Conservation (phyloP, 1,140 invertebrate species). For the Drosophila nigromelanica region DNA sequence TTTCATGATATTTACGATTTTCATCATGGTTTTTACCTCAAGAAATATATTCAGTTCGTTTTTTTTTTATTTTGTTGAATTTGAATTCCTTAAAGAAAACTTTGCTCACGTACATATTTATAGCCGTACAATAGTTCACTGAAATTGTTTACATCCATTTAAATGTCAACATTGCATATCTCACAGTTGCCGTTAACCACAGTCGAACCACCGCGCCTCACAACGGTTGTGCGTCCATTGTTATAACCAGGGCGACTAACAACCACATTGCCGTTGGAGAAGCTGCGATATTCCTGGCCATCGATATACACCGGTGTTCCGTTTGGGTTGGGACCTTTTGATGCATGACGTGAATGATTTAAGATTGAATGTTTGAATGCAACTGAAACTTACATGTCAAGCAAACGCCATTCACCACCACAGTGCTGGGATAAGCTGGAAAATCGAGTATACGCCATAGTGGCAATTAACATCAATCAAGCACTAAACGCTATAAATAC, state of each 20-base stretch:
- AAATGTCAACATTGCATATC: constrained; percentile 60
- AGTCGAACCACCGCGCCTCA: constrained; percentile 47
- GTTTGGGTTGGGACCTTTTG: constrained; percentile 56
- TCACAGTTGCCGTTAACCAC: constrained; percentile 60
- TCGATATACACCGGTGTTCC: constrained; percentile 51
- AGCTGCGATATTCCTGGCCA: constrained; percentile 69
- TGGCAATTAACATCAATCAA: constrained; percentile 17
- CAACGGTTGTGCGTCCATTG: constrained; percentile 33
- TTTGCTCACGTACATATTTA: background rate
- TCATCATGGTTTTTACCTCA: too few species aligned
- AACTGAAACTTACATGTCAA: constrained; percentile 58
- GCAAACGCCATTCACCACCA: constrained; percentile 64
- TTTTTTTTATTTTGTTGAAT: background rate
- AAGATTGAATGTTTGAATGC: background rate
- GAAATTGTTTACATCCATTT: background rate
- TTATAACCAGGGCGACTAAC: constrained; percentile 36
- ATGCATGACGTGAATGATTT: background rate
- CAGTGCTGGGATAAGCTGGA: constrained; percentile 56
- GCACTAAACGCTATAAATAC: constrained; percentile 1
- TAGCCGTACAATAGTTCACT: constrained; percentile 11
- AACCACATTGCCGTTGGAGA: constrained; percentile 49
- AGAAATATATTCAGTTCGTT: too few species aligned
- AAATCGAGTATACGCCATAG: constrained; percentile 20
- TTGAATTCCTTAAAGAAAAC: background rate
- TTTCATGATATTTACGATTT: too few species aligned